phyloP scores from a whole-genome alignment of 2,888 invertebrate species.

The Sabatieria punctata region DNA sequence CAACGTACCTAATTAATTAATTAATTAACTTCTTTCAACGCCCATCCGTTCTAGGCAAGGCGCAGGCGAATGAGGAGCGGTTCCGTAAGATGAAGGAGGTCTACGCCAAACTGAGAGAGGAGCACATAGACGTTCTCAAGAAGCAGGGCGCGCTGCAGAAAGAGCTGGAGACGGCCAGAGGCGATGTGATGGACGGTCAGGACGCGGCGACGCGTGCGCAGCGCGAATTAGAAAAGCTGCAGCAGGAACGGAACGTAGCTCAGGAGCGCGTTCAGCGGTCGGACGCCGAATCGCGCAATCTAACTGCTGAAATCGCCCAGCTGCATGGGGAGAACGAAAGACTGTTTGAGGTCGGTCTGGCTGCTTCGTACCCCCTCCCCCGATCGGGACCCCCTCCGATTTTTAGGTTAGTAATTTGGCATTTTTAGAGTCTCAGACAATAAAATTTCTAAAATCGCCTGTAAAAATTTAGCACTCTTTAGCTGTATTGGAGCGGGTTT shows the following conservation, averaged over 20 bases:
- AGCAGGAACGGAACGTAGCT: conserved; percentile 39
- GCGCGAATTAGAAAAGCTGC: conserved; percentile 25
- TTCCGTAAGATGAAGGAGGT: conserved; percentile 84
- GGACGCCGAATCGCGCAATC: not conserved
- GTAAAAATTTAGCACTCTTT: too few relatives aligned
- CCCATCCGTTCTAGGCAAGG: too few relatives aligned
- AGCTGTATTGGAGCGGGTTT: too few relatives aligned
- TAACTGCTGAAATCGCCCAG: not conserved
- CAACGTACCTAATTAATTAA: conserved; percentile 11
- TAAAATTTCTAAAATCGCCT: too few relatives aligned
- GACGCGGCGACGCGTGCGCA: not conserved
- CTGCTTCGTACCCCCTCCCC: too few relatives aligned
- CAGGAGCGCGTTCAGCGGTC: conserved; percentile 8
- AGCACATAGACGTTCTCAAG: conserved; percentile 55
- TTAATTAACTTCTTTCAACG: too few relatives aligned
- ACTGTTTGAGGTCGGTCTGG: not conserved
- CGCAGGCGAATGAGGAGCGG: conserved; percentile 52
- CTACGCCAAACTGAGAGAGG: conserved; percentile 78
- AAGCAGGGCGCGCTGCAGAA: conserved; percentile 32
- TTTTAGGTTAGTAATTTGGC: too few relatives aligned
- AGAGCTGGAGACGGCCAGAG: conserved; percentile 24
- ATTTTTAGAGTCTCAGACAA: too few relatives aligned
- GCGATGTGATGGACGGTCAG: conserved; percentile 12
- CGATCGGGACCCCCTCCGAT: too few relatives aligned
- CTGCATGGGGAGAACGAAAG: conserved; percentile 11